phyloP scores from a whole-genome alignment of 2,113 vertebrate species.

The Numida meleagris region DNA sequence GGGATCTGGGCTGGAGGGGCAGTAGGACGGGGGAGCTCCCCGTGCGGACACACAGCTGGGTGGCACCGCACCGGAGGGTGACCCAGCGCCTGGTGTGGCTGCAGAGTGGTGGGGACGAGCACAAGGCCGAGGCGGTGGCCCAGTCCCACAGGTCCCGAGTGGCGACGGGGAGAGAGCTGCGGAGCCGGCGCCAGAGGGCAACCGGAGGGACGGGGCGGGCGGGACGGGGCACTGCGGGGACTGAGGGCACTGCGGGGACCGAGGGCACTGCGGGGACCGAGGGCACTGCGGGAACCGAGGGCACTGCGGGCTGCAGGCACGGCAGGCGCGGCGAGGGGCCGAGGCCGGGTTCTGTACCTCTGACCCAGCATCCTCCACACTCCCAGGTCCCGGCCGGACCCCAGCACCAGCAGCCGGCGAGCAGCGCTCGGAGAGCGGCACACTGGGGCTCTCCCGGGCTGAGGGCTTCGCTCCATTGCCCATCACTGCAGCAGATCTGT shows the following conservation, averaged over 20 bases:
- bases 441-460: too few species aligned
- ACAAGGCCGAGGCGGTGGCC: not conserved
- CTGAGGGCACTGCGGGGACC: too few species aligned
- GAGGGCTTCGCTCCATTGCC: not conserved
- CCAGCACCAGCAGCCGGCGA: not conserved
- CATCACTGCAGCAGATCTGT: not conserved
- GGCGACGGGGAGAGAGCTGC: too few species aligned
- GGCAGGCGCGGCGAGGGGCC: too few species aligned
- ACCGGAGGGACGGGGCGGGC: too few species aligned
- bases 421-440: too few species aligned
- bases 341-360: not conserved
- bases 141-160: fast-evolving
- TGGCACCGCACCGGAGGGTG: not conserved
- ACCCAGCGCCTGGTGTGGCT: not conserved
- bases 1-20: too few species aligned
- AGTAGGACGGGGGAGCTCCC: not conserved
- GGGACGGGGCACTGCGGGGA: too few species aligned
- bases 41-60: not conserved
- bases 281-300: too few species aligned
- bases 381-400: not conserved
- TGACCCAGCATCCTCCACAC: not conserved
- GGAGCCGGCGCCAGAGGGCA: too few species aligned
- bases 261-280: too few species aligned
- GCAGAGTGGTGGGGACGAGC: not conserved
- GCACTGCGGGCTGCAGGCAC: too few species aligned